Conservation (phyloP, 2,797 vertebrate genomes). For the Semotilus atromaculatus region DNA sequence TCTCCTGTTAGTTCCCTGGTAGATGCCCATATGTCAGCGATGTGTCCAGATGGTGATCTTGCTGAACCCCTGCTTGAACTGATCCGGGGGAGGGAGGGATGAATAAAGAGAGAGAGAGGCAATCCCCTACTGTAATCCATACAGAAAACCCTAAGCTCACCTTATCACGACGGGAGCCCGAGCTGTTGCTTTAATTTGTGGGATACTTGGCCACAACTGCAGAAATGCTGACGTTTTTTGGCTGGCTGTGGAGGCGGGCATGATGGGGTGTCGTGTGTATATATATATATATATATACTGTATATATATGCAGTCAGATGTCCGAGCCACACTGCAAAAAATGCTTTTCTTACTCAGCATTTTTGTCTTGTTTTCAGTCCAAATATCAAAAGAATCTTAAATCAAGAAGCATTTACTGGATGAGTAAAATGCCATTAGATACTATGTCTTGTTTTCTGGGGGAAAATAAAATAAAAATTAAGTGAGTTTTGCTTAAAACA, state of each 20-base stretch:
- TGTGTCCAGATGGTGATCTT: slow-evolving; percentile 81
- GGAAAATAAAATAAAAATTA: too few relatives aligned
- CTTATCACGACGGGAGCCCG: slow-evolving; percentile 60
- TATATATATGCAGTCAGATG: slow-evolving; percentile 17
- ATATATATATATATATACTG: too few relatives aligned
- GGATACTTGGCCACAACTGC: slow-evolving; percentile 57
- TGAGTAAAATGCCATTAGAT: too few relatives aligned
- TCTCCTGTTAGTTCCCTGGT: slow-evolving; percentile 62
- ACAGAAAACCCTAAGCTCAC: slow-evolving; percentile 70
- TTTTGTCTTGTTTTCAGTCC: too few relatives aligned
- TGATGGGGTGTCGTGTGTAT: not conserved
- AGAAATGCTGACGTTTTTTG: slow-evolving; percentile 17
- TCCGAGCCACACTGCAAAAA: slow-evolving; percentile 18
- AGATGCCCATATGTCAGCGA: slow-evolving; percentile 79
- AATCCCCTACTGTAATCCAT: slow-evolving; percentile 74
- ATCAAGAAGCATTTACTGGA: too few relatives aligned
- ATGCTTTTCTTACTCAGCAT: too few relatives aligned
- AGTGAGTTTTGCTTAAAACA: too few relatives aligned
- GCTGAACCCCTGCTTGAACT: slow-evolving; percentile 75
- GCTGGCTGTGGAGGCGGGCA: not conserved
- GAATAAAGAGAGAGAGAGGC: slow-evolving; percentile 57
- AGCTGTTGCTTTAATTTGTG: slow-evolving; percentile 76
- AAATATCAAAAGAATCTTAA: too few relatives aligned
- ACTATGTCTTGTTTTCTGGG: too few relatives aligned
- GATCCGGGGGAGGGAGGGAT: slow-evolving; percentile 64